phyloP scores from a whole-genome alignment of 1,140 invertebrate species.

The Bombus fervidus region DNA sequence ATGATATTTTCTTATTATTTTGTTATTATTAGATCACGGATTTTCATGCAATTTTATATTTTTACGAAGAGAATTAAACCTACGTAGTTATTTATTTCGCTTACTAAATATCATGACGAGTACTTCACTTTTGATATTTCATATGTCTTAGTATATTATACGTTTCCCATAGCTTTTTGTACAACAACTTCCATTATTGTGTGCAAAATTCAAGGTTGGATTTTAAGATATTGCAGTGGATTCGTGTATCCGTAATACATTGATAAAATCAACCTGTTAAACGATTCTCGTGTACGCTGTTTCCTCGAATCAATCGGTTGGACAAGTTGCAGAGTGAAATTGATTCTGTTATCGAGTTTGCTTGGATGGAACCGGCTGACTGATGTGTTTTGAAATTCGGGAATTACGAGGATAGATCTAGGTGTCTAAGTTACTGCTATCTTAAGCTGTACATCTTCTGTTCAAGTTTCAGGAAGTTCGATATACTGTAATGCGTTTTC shows the following conservation, averaged over 20 bases:
- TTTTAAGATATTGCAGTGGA: neutral
- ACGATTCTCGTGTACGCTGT: neutral
- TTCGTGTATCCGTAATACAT: too few species aligned
- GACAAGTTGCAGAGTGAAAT: slow-evolving; percentile 9
- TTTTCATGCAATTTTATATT: too few species aligned
- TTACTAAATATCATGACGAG: too few species aligned
- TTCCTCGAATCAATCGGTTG: neutral
- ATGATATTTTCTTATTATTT: too few species aligned
- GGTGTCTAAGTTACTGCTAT: neutral
- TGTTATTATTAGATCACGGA: too few species aligned
- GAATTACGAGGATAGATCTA: neutral
- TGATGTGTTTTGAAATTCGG: slow-evolving; percentile 17
- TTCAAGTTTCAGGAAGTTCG: slow-evolving; percentile 5
- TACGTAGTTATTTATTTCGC: too few species aligned
- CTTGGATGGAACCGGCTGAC: neutral
- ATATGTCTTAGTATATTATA: too few species aligned
- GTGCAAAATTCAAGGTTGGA: neutral
- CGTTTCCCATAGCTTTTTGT: too few species aligned
- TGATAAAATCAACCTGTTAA: slow-evolving; percentile 48
- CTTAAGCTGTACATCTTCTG: neutral
- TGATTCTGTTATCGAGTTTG: slow-evolving; percentile 23
- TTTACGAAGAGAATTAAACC: too few species aligned
- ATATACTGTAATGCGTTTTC: slow-evolving; percentile 3
- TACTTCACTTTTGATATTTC: too few species aligned
- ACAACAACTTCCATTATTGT: neutral